Evolutionary conservation across 2,797 vertebrate species (phyloP), one percentile per base, ranked within the genome.

Genomic region (Ptychobarbus kaznakovi): DNA sequence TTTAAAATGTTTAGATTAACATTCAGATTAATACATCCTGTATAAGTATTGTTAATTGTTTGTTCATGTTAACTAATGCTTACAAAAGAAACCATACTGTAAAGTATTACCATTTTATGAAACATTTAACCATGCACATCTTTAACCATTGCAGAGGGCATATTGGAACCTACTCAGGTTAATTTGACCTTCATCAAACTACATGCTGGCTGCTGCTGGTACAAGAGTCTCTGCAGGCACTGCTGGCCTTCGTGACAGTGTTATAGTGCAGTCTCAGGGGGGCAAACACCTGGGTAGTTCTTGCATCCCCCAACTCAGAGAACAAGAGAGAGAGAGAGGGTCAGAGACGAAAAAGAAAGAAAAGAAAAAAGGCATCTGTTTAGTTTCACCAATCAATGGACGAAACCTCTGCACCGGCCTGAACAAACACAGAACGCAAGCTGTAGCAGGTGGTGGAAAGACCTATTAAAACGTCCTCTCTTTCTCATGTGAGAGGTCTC

Each of bases 381-480:
- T 90, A 0, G 0, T 66, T 89, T 93, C 91, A 90, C 91, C 91
- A 93, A 95, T 93, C 92, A 94, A 91, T 82, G 87, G 88, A 91
- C 93, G 92, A 90, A 93, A 92, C 90, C 28, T 85, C 75, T 40
- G 83, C 89, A 87, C 87, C 88, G 92, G 94, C 90, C 92, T 95
- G 95, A 96, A 95, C 92, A 96, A 97, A 97, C 94, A 96, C 80
- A 90, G 92, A 92, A 74, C 78, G 91, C 93, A 90, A 93, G 93
- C 89, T 89, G 90, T 88, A 93, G 94, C 96, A 97, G 97, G 96
- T 96, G 96, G 92, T 92, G 87, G 88, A 89, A 92, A 91, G 92
- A 93, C 94, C 94, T 94, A 94, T 93, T 93, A 90, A 93, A 81
- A 46, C 69, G 53, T 63, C 68, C 65, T 70, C 73, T 74, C 44